phyloP scores from a whole-genome alignment of 2,113 vertebrate genomes.

The Orycteropus afer region DNA sequence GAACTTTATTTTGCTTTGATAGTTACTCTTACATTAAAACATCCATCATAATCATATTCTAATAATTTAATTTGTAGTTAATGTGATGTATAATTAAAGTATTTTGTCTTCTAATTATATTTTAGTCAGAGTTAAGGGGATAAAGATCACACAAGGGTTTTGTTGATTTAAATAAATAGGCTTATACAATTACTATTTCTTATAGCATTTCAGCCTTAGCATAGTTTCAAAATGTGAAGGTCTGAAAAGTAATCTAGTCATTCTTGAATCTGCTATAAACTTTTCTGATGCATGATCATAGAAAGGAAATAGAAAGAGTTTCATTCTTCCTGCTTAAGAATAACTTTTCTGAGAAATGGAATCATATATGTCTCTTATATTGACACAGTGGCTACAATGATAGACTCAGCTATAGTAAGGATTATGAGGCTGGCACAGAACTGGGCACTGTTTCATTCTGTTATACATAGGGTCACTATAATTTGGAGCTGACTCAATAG shows the following conservation, averaged over 20 bases:
- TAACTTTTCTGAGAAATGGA: constrained; percentile 84
- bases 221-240: constrained; percentile 67
- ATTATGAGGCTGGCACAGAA: too few relatives aligned
- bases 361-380: constrained; percentile 78
- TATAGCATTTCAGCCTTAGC: neutral
- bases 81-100: neutral
- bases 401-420: too few relatives aligned
- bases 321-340: constrained; percentile 83
- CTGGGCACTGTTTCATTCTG: too few relatives aligned
- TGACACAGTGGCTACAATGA: too few relatives aligned
- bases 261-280: constrained; percentile 82
- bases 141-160: neutral
- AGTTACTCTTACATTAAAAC: neutral
- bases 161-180: neutral
- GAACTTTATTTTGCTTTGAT: constrained; percentile 27
- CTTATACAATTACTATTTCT: neutral
- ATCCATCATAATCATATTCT: neutral
- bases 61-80: constrained; percentile 10
- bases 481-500: too few relatives aligned
- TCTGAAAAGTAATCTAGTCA: constrained; percentile 80
- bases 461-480: too few relatives aligned
- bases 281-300: constrained; percentile 81
- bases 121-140: neutral
- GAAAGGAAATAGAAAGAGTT: constrained; percentile 84
- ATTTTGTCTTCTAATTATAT: neutral